Evolutionary conservation across 2,797 vertebrate species (phyloP).

Genomic region (Pipistrellus pygmaeus): DNA sequence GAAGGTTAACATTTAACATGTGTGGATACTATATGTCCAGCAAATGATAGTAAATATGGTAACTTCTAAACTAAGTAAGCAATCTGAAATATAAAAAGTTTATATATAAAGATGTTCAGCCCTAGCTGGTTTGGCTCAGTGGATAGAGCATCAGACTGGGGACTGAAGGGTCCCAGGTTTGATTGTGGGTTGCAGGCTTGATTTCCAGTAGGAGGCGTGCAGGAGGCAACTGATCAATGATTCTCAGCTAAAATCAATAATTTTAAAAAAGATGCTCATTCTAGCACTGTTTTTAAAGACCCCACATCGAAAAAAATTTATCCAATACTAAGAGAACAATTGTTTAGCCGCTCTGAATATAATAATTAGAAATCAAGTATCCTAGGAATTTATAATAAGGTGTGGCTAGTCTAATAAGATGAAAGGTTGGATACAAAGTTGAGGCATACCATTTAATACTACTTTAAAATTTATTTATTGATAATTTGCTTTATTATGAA

Average conservation of each 20-base stretch:
- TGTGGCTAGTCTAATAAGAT: background rate
- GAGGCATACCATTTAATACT: background rate
- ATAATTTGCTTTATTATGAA: background rate
- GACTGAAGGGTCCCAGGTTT: too few species aligned
- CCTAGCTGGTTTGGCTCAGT: too few species aligned
- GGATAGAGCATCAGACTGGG: too few species aligned
- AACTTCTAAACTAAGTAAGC: background rate
- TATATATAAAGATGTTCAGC: slow-evolving; percentile 27
- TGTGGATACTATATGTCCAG: background rate
- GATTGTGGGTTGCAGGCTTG: too few species aligned
- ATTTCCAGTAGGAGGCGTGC: too few species aligned
- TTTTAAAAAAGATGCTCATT: background rate
- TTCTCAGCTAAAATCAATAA: too few species aligned
- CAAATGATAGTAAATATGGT: background rate
- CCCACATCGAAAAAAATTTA: slow-evolving; percentile 46
- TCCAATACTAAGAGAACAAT: background rate
- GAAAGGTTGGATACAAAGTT: slow-evolving; percentile 10
- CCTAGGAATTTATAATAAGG: background rate
- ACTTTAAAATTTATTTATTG: background rate
- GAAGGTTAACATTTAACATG: background rate
- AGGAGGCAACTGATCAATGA: too few species aligned
- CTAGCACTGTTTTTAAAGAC: slow-evolving; percentile 49
- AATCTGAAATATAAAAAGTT: slow-evolving; percentile 47
- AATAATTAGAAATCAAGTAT: slow-evolving; percentile 22
- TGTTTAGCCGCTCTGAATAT: background rate